A percentile compares a stretch with the other conserved stretches of the same genome.
Conservation (phyloP, 2,797 vertebrate species). For the Acipenser oxyrinchus region DNA sequence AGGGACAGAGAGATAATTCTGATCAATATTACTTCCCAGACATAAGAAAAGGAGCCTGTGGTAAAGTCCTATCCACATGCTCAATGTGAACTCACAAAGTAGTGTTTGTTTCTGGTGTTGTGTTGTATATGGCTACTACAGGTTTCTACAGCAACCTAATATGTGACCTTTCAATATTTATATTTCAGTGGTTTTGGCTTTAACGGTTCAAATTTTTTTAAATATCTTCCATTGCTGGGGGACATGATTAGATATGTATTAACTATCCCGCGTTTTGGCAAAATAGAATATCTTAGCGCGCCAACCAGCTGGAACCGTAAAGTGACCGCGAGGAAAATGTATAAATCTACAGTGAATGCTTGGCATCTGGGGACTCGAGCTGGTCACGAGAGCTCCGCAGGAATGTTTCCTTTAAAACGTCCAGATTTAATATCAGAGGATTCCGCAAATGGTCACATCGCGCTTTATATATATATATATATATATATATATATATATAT, state of each 20-base stretch:
- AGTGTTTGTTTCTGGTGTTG: too few relatives aligned
- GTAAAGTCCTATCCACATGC: too few relatives aligned
- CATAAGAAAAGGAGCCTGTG: too few relatives aligned
- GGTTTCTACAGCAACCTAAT: too few relatives aligned
- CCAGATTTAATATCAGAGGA: neutral
- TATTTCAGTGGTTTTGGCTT: too few relatives aligned
- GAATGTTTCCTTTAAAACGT: slow-evolving; percentile 17
- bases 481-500: too few relatives aligned
- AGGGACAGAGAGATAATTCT: too few relatives aligned
- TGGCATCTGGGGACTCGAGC: slow-evolving; percentile 23
- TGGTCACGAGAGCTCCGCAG: slow-evolving; percentile 4
- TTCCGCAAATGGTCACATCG: neutral
- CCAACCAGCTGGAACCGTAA: slow-evolving; percentile 52
- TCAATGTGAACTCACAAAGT: too few relatives aligned
- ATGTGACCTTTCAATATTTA: too few relatives aligned
- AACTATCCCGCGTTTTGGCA: slow-evolving; percentile 63
- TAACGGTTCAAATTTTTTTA: slow-evolving; percentile 6
- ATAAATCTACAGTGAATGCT: slow-evolving; percentile 22
- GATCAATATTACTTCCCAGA: too few relatives aligned
- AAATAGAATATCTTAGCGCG: slow-evolving; percentile 45
- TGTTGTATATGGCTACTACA: too few relatives aligned
- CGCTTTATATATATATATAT: too few relatives aligned
- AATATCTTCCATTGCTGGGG: slow-evolving; percentile 53
- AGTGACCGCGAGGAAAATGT: slow-evolving; percentile 22
- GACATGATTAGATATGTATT: slow-evolving; percentile 97